Evolutionary conservation across 2,888 invertebrate species (phyloP), one percentile per base, ranked within the genome.

Genomic region (Celastrina argiolus): DNA sequence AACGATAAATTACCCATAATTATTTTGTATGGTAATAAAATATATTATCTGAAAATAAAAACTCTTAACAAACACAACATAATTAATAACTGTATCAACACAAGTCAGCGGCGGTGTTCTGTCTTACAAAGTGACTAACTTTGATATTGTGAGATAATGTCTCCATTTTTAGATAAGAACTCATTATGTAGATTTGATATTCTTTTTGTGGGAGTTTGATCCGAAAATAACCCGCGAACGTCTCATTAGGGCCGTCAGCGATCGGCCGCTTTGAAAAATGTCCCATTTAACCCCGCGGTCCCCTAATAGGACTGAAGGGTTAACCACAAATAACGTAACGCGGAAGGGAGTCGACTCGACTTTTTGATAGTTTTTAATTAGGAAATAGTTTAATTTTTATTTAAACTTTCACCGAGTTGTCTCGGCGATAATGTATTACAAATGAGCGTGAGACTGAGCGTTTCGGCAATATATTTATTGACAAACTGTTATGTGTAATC

Each of bases 301-400:
- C 86, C 79, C 82, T 89, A 89, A 89, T 88, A 88, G 88, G 77
- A 83, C 82, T 81, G 84, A 90, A 88, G 90, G 89, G 89, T 89
- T 90, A 89, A 87, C 80, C 87, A 88, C 88, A 88, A 90, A 90
- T 90, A 91, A 84, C 81, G 77, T 90, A 91, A 84, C 81, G 77
- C 89, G 91, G 91, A 91, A 91, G 89, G 84, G 80, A 81, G 81
- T 81, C 81, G 77, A 74, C 74, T 74, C 75, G 74, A 75, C 78
- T 87, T 89, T 87, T 89, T 88, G 88, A 88, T 87, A 82, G 87
- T 86, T 89, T 74, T 90, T 88, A 90, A 91, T 90, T 90, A 90
- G 88, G 88, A 89, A 90, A 88, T 85, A 84, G 85, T 87, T 87
- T 87, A 90, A 88, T 88, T 87, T 87, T 83, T 84, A 82, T 83